Percentiles rank a stretch among this genome's conserved stretches.
Evolutionary conservation across 2,797 vertebrate species (phyloP).

Genomic region (Eulemur mongoz): DNA sequence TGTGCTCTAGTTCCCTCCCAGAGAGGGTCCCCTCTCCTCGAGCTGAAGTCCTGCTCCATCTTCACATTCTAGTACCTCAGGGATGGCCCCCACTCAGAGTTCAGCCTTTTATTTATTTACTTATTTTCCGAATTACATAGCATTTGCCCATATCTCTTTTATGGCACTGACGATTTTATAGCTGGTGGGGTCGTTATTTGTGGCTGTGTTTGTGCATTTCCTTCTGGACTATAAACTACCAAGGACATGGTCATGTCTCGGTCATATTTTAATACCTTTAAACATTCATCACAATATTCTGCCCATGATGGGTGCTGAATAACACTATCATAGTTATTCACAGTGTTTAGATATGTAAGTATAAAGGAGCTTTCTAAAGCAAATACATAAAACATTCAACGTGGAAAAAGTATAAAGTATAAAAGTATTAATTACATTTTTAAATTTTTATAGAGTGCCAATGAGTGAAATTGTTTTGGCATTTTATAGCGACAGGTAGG

Average conservation of each 20-base stretch:
- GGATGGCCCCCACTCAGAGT: neutral
- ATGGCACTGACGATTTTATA: neutral
- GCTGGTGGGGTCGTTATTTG: neutral
- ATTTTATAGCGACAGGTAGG: neutral
- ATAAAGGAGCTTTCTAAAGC: neutral
- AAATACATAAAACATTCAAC: neutral
- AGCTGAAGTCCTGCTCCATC: neutral
- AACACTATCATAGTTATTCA: neutral
- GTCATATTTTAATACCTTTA: neutral
- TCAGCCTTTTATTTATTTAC: neutral
- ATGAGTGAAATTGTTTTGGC: neutral
- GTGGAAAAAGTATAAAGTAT: neutral
- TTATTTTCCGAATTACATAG: neutral
- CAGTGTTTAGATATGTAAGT: neutral
- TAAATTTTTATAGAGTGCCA: neutral
- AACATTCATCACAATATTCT: fast-evolving
- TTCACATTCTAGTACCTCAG: too few species aligned
- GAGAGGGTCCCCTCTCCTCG: fast-evolving
- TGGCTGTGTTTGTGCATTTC: neutral
- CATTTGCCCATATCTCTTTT: neutral
- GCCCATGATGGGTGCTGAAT: too few species aligned
- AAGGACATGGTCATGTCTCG: neutral
- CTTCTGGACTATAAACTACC: neutral
- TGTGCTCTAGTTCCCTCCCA: neutral
- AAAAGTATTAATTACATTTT: neutral